Base-by-base conservation (phyloP, 2,888 invertebrate species). In the Heliconius erato region DNA sequence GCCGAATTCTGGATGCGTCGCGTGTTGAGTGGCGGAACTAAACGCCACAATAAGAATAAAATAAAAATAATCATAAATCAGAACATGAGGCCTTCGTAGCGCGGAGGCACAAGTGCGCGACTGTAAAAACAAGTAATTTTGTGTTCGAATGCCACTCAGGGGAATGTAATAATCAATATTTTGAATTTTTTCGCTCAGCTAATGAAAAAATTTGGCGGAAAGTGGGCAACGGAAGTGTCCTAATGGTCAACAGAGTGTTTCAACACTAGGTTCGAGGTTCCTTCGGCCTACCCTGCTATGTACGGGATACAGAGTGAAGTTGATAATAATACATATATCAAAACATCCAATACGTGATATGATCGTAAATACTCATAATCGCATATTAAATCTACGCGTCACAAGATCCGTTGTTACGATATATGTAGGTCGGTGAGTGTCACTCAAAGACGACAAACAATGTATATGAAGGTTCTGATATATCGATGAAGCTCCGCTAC, bases 371-470 rank as follows among this genome's bases (percentile, higher is more conserved):
- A 69, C 35, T 69, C 23, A 23, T 69, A 68, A 32, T 68, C 35
- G 3, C 3, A 68, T 35, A 68, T 23, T 26, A 72, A n/a, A 74
- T 16, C 4, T 44, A 44, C 44, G 44, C 44, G 0, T 44, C 2
- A 49, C 49, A 49, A 19, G 16, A 59, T 23, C 59, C 59, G 59
- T 23, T 59, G 59, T 23, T 59, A 23, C 59, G 23, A 59, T 59
- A 6, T 59, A 59, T 23, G 19, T 59, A 23, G 59, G 23, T 59
- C 23, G 23, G 23, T 35, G 59, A 59, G 23, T 59, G 14, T 74
- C 74, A 23, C 23, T 74, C 59, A 54, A 74, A 74, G 74, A 59
- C 74, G n/a, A 59, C 59, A 35, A 23, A 35, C 23, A 12, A 74
- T 59, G 32, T 35, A 12, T 74, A 74, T 59, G 23, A 32, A 74